Evolutionary conservation across 1,140 invertebrate species (phyloP).

Genomic region (Hydropsyche tenuis): DNA sequence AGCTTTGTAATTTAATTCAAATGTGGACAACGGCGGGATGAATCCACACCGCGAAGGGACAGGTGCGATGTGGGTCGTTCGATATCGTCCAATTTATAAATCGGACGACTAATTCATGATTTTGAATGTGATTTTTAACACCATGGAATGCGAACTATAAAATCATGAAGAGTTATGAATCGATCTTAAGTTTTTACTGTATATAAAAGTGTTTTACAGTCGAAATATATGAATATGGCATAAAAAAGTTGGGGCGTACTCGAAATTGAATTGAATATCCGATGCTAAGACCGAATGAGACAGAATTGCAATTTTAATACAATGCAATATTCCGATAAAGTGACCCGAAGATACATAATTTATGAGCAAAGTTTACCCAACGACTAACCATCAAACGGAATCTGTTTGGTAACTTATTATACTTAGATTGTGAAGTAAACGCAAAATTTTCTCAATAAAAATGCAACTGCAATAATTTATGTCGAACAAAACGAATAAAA

Average conservation of each 20-base stretch:
- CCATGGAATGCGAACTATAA: neutral
- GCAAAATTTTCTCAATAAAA: too few species aligned
- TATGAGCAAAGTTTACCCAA: slow-evolving; percentile 25
- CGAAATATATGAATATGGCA: too few species aligned
- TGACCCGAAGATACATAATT: slow-evolving; percentile 25
- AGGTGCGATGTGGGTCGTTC: neutral
- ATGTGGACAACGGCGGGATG: slow-evolving; percentile 14
- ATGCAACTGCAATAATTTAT: too few species aligned
- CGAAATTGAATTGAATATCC: neutral
- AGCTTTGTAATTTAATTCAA: slow-evolving; percentile 27
- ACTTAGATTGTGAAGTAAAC: too few species aligned
- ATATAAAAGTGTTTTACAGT: too few species aligned
- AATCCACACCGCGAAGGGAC: neutral
- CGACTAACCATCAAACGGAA: slow-evolving; percentile 26
- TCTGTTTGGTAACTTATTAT: neutral
- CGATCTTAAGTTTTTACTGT: too few species aligned
- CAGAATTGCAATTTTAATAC: too few species aligned
- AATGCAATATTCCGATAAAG: slow-evolving; percentile 1
- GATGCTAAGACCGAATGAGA: neutral
- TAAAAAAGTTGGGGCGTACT: too few species aligned
- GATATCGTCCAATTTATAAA: neutral
- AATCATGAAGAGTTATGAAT: neutral
- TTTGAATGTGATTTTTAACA: neutral
- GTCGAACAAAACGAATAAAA: too few species aligned
- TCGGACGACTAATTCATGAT: neutral